Evolutionary conservation across 2,888 invertebrate genomes (phyloP), one percentile per base, ranked within the genome.

Genomic region (Chironomus tentans): DNA sequence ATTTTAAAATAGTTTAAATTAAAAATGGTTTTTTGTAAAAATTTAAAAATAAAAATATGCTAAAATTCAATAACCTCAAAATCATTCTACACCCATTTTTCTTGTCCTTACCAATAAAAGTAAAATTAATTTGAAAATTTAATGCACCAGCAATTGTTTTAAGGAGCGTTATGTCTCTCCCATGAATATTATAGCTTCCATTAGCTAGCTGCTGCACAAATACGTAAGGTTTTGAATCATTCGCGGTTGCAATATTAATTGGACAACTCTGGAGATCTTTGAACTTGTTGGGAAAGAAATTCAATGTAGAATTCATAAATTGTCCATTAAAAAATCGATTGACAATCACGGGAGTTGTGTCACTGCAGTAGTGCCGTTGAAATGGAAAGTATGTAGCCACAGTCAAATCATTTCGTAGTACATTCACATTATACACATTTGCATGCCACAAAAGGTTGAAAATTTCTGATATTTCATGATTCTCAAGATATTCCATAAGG

Each of bases 371-470:
- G 2, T 10, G 6, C n/a, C 21, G 18, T n/a, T 15, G 28, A 28
- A 73, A 73, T 28, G 72, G 72, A 28, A 62, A 21, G 13, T 38
- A 73, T n/a, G 72, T 68, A 12, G 46, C n/a, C 12, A 74, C 68
- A 21, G 22, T 21, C 13, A 48, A 4, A 13, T 28, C 68, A 62
- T 13, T 10, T 4, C 46, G 18, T 5, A 74, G 15, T 2, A 13
- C 38, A 47, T 48, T 74, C 6, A 68, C 74, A 12, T 74, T 68
- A 21, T 48, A 74, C 47, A 74, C 38, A 18, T 74, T 62, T 18
- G 61, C 61, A 10, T 46, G 7, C 74, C 74, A 74, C 10, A 74
- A 68, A 7, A 21, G 4, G n/a, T 21, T 47, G n/a, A 65, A 74
- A 22, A 74, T 15, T 24, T 74, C 62, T n/a, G 4, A 2, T 18